phyloP scores from a whole-genome alignment of 2,113 vertebrate genomes.

The Cheirogaleus medius region DNA sequence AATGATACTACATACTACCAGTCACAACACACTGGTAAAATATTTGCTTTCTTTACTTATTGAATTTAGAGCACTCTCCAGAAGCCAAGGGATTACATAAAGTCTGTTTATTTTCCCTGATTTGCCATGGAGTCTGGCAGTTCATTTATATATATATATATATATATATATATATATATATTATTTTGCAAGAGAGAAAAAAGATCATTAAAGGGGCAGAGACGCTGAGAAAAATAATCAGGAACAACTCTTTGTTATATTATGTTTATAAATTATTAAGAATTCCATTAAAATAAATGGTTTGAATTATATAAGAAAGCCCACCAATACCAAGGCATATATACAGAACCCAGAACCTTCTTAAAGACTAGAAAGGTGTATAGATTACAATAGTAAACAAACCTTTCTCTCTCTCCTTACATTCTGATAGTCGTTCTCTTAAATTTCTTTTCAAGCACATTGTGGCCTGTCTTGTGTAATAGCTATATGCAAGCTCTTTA shows the following conservation, averaged over 20 bases:
- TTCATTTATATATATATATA: neutral
- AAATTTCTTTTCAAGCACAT: neutral
- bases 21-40: neutral
- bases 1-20: neutral
- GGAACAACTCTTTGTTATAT: neutral
- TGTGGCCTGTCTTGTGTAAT: neutral
- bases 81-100: neutral
- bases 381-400: neutral
- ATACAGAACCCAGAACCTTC: neutral
- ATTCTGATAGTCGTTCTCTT: neutral
- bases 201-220: neutral
- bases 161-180: too few species aligned
- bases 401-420: neutral
- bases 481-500: neutral
- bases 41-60: neutral
- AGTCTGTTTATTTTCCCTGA: neutral
- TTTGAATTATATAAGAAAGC: neutral
- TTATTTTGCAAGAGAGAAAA: neutral
- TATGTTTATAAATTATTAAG: neutral
- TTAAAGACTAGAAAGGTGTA: neutral
- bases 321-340: neutral
- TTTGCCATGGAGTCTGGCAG: neutral
- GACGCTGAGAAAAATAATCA: neutral
- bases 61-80: neutral
- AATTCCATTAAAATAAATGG: constrained; percentile 10